Base-by-base conservation (phyloP, 2,113 vertebrate genomes). In the Notothenia coriiceps region DNA sequence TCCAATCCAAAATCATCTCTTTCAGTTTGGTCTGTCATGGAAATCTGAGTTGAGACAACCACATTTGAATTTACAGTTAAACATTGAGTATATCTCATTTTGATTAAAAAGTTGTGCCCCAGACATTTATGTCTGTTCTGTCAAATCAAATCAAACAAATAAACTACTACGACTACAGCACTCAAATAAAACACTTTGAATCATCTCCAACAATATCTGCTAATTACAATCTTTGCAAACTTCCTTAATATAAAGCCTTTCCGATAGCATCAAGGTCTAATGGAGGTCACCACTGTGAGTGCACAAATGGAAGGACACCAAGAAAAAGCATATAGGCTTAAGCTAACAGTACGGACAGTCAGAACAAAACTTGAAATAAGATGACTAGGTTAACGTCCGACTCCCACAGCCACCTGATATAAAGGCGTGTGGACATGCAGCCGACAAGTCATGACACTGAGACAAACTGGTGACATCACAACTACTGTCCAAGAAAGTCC, bases 391-490 rank as follows among this genome's bases (percentile, higher is more conserved):
- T 29, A 11, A 49, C 47, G 44, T 44, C 70, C 29, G 61, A 66
- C 68, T 79, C 40, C 40, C 18, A 81, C 62, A 76, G 52, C 40
- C 20, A 59, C 46, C 43, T 47, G 61, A 63, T 43, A 57, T 50
- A 44, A 77, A 76, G 29, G 52, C 49, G 18, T 69, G 44, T 46
- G 69, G 33, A 79, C 49, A 74, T 12, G 20, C 46, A 77, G 70
- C 56, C 67, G 75, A 60, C 18, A 55, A 29, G 22, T 66, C 6
- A 40, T 40, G 35, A 6, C 35, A 68, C 74, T 43, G 46, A 78
- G 72, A 55, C 67, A 74, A 79, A 64, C 59, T 55, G 33, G 18
- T 84, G 59, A 81, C 33, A 56, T 46, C 79, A 87, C 54, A 35
- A 11, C 15, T 22, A 43, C 52, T 33, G 20, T 64, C 60, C 25